Evolutionary conservation across 2,113 vertebrate species (phyloP).

Genomic region (Prietella phreatophila): DNA sequence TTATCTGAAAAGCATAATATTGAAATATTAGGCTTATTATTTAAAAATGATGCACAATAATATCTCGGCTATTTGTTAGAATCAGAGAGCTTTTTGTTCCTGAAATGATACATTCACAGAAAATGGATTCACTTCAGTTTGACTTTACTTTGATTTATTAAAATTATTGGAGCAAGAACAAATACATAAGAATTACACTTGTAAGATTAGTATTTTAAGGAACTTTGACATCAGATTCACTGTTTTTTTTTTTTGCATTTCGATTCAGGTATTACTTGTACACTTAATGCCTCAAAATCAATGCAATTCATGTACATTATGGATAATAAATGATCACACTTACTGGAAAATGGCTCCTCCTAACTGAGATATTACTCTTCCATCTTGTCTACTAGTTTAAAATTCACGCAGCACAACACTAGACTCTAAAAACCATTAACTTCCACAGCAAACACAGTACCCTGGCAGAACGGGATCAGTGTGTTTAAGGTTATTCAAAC

Average conservation of each 20-base stretch:
- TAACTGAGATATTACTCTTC: background rate
- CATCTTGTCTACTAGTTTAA: background rate
- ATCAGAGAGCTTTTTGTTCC: background rate
- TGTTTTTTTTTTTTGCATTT: background rate
- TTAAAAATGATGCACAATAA: background rate
- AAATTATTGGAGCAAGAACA: background rate
- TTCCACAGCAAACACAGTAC: background rate
- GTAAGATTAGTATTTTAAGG: background rate
- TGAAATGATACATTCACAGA: background rate
- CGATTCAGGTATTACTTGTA: background rate
- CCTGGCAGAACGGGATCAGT: background rate
- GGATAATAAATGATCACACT: slow-evolving; percentile 30
- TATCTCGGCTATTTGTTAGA: background rate
- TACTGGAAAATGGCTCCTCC: slow-evolving; percentile 15
- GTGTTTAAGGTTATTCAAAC: slow-evolving; percentile 28
- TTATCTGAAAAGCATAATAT: background rate
- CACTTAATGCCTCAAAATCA: background rate
- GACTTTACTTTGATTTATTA: background rate
- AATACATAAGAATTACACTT: background rate
- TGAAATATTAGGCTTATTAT: background rate
- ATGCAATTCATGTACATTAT: background rate
- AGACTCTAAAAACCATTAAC: background rate
- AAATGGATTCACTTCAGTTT: background rate
- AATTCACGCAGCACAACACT: background rate
- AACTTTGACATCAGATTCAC: background rate